Conservation (phyloP, 2,797 vertebrate genomes). For the Melanotaenia nigrans region DNA sequence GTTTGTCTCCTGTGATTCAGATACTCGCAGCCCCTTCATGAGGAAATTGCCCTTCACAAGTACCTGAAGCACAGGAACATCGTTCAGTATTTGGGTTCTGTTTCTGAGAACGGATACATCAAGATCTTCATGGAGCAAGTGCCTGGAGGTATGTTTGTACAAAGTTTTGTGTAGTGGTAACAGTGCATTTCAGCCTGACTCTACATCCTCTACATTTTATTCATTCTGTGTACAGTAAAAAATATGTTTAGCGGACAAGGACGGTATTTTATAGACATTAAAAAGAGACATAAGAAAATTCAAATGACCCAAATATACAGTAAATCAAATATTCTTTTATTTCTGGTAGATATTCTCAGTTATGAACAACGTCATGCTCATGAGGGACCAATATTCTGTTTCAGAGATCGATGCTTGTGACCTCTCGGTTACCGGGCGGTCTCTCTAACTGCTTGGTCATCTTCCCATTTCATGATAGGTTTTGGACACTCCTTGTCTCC, state of each 20-base stretch:
- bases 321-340: background rate
- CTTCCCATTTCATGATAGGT: constrained; percentile 56
- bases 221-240: no score
- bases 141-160: constrained; percentile 89
- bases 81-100: constrained; percentile 96
- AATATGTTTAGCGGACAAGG: background rate
- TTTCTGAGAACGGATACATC: constrained; percentile 97
- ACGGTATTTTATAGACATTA: background rate
- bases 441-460: constrained; percentile 55
- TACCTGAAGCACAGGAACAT: constrained; percentile 99
- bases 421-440: constrained; percentile 28
- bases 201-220: no score
- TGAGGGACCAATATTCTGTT: background rate
- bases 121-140: constrained; percentile 99
- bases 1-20: constrained; percentile 67
- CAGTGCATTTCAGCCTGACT: no score
- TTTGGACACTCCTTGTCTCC: constrained; percentile 61
- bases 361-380: background rate
- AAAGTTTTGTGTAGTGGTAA: background rate
- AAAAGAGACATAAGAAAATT: background rate
- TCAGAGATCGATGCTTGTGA: constrained; percentile 45
- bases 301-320: background rate
- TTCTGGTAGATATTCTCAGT: background rate
- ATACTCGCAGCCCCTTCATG: constrained; percentile 97
- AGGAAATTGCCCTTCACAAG: constrained; percentile 98